These are phyloP conservation scores for Perca fluviatilis DNA, from an alignment of 2,113 vertebrate species.

Conservation along the genomic window DNA sequence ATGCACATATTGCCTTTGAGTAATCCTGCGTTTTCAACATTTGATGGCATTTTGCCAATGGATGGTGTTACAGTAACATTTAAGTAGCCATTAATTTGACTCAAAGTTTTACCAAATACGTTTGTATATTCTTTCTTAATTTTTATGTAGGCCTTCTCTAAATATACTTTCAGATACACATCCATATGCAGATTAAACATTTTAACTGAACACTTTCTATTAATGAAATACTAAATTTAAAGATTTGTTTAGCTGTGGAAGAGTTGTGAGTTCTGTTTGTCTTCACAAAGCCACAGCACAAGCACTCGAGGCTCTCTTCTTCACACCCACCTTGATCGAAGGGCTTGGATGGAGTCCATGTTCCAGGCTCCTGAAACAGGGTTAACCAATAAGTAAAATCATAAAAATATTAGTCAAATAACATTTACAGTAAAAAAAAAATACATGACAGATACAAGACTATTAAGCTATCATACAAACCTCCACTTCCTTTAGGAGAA, in stretches of 20 bases:
- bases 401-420: not conserved
- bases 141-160: not conserved
- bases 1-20: not conserved
- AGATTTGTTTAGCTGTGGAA: not conserved
- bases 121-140: not conserved
- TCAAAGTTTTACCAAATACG: not conserved
- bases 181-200: not conserved
- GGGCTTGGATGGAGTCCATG: conserved; percentile 93
- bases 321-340: conserved; percentile 92
- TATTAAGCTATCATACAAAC: conserved; percentile 75
- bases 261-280: not conserved
- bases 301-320: not conserved
- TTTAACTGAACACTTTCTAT: not conserved
- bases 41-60: not conserved
- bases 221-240: not conserved
- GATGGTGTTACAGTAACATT: not conserved
- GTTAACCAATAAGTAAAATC: conserved; percentile 12
- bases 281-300: conserved; percentile 8
- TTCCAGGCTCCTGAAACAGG: conserved; percentile 85
- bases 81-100: not conserved
- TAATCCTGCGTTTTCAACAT: not conserved
- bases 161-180: not conserved
- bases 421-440: conserved; percentile 2
- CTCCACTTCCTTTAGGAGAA: conserved; percentile 84
- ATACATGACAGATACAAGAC: conserved; percentile 15